Evolutionary conservation across 2,113 vertebrate genomes (phyloP), one percentile per base, ranked within the genome.

Genomic region (Spheniscus mendiculus): DNA sequence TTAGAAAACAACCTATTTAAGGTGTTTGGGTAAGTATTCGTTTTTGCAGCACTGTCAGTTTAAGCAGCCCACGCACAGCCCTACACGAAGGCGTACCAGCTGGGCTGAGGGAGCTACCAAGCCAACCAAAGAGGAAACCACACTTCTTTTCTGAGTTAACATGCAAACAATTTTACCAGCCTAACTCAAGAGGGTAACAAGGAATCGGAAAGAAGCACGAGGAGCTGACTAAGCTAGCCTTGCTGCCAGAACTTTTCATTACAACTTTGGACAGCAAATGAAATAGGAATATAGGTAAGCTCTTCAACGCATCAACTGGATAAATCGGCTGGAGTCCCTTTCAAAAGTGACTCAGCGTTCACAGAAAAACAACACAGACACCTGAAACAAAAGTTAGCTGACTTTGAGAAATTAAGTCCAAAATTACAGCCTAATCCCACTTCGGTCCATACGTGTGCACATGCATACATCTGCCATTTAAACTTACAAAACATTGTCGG

Each of bases 401-500:
- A 32, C n/a, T 79, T 8, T 11, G 10, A 58, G 22, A 55, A 44
- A 47, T 40, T 15, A 78, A 71, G 9, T n/a, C 25, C 36, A 79
- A 47, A 63, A 40, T 22, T 42, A 62, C n/a, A 56, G 56, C 36
- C 59, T 44, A 38, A 69, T 47, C 34, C n/a, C 20, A 40, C 40
- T 53, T 30, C 0, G 2, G 63, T 15, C 55, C 16, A 11, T 6
- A 29, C 0, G 1, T 27, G 15, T 52, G 26, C 83, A 27, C 22
- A 32, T 45, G 15, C 19, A 40, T 8, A 45, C 25, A 52, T 23
- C 20, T 69, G 55, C 8, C 71, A 30, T 16, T 69, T 77, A 55
- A 52, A 53, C 11, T 25, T 47, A 69, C 3, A 61, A 69, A 74
- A 38, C 15, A 32, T 0, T 13, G 22, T 5, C 25, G 23, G 12